Evolutionary conservation across 2,888 invertebrate species (phyloP).

Genomic region (Drosophila dives): DNA sequence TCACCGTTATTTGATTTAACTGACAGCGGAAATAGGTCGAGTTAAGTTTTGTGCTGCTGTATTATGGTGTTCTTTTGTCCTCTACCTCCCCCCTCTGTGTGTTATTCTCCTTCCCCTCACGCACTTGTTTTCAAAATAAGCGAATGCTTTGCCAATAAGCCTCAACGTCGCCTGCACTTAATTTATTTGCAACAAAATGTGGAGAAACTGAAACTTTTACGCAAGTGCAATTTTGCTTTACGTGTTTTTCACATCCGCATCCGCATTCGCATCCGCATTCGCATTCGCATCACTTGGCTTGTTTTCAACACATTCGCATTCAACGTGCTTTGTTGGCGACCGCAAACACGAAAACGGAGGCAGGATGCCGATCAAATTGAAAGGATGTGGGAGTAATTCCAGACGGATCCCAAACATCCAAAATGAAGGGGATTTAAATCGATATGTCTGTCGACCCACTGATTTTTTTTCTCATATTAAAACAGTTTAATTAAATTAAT

Average conservation of each 20-base stretch:
- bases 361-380: conserved; percentile 48
- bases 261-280: conserved; percentile 24
- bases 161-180: conserved; percentile 75
- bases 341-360: conserved; percentile 59
- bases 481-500: conserved; percentile 66
- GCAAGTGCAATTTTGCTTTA: conserved; percentile 74
- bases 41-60: conserved; percentile 15
- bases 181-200: conserved; percentile 74
- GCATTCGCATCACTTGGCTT: conserved; percentile 61
- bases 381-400: conserved; percentile 11
- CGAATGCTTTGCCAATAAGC: conserved; percentile 72
- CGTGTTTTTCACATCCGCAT: conserved; percentile 58
- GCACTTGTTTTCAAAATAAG: conserved; percentile 72
- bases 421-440: conserved; percentile 16
- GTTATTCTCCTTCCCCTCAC: not conserved
- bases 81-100: not conserved
- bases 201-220: conserved; percentile 65
- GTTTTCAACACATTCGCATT: conserved; percentile 58
- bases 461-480: conserved; percentile 52
- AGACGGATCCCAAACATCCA: not conserved
- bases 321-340: conserved; percentile 64
- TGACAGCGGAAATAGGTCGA: conserved; percentile 58
- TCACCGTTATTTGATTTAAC: conserved; percentile 58
- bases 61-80: conserved; percentile 7
- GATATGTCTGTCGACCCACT: conserved; percentile 32